Conservation (phyloP, 2,888 invertebrate genomes). For the Pachycephus smyrnensis region DNA sequence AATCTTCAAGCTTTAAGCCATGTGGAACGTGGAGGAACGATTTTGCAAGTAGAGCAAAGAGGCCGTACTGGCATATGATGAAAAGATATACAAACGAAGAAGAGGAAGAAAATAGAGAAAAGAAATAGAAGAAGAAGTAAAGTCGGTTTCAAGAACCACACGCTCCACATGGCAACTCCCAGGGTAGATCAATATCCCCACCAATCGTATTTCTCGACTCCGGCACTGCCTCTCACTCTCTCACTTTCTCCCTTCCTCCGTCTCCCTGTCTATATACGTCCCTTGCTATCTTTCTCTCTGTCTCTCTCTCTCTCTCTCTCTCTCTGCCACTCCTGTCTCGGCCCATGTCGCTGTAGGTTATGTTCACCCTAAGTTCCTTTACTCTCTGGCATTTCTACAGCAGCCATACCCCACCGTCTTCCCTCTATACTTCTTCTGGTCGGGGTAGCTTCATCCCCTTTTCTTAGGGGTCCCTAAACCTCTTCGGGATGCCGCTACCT, state of each 20-base stretch:
- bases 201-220: constrained; percentile 50
- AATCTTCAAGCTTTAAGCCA: not conserved
- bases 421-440: too few species aligned
- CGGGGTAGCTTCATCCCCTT: not conserved
- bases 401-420: not conserved
- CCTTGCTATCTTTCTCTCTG: constrained; percentile 3
- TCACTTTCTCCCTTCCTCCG: constrained; percentile 32
- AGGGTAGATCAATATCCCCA: constrained; percentile 58
- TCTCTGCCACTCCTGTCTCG: constrained; percentile 7
- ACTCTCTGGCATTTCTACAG: not conserved
- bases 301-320: constrained; percentile 12
- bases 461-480: not conserved
- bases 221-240: constrained; percentile 21
- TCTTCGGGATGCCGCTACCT: not conserved
- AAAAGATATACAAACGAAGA: constrained; percentile 3
- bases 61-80: not conserved
- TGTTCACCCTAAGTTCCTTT: not conserved
- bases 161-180: constrained; percentile 53
- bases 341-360: constrained; percentile 13
- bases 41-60: not conserved
- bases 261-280: constrained; percentile 31
- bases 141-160: constrained; percentile 39
- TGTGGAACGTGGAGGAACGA: not conserved
- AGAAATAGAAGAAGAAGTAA: constrained; percentile 33
- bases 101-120: constrained; percentile 21